Conservation (phyloP, 2,888 invertebrate species). For the Acanthosepion lycidas region DNA sequence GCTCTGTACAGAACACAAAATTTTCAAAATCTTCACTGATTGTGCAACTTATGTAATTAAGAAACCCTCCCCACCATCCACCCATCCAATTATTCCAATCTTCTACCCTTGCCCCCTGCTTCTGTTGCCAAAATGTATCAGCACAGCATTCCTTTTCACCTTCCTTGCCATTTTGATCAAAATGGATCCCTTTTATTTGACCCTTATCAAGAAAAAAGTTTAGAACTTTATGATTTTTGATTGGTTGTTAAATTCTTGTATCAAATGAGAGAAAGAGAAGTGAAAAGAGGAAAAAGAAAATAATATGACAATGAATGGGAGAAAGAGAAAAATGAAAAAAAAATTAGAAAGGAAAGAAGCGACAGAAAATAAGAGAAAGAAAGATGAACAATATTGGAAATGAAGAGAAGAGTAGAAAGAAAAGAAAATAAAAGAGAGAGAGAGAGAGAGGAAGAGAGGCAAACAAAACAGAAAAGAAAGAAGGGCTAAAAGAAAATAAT, state of each 20-base stretch:
- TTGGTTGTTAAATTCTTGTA: neutral
- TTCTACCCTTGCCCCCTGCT: neutral
- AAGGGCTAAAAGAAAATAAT: neutral
- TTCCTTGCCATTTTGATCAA: neutral
- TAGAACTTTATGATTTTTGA: neutral
- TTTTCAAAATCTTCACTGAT: conserved; percentile 18
- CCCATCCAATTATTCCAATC: neutral
- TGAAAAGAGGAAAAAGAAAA: neutral
- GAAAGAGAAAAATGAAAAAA: neutral
- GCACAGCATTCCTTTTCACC: neutral
- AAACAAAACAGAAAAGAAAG: neutral
- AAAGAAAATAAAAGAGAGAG: neutral
- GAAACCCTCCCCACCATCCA: neutral
- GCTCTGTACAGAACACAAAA: neutral
- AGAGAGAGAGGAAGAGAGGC: neutral
- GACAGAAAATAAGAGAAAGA: neutral
- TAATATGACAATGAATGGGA: neutral
- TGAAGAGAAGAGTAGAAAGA: neutral
- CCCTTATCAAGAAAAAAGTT: neutral
- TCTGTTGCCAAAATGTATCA: neutral
- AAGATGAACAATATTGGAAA: neutral
- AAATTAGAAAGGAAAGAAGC: neutral
- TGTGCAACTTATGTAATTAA: neutral
- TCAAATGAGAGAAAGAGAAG: neutral
- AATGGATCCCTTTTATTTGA: neutral